Evolutionary conservation across 2,113 vertebrate genomes (phyloP), one percentile per base, ranked within the genome.

Genomic region (Paedocypris sp.): DNA sequence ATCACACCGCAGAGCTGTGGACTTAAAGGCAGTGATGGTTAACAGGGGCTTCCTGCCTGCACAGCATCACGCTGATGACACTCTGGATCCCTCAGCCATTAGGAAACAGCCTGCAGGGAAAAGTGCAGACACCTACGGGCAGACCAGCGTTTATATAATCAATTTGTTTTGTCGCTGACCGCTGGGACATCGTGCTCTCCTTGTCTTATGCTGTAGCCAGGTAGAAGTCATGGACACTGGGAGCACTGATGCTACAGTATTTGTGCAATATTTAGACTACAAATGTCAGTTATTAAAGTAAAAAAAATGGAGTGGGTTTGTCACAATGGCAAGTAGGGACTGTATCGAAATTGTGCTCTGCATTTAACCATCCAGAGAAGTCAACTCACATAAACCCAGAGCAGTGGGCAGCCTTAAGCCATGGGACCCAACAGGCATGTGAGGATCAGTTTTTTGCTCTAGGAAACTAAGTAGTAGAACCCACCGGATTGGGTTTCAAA

Each of bases 101-200:
- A 83, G 59, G 72, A 73, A 64, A 84, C 77, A 77, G 74, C 72
- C 70, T 66, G 64, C 62, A 5, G 68, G 53, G 71, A 54, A 56
- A 63, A 68, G 52, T 73, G 66, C 32, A 69, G 66, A 67, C 73
- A 76, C 77, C 75, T 73, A 69, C 35, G 11, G 73, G 62, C 67
- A 62, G 65, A 46, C 72, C 57, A 45, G 57, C 61, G 67, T 79
- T 79, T 54, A 70, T 76, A 68, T 72, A 82, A 84, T 84, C 81
- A 80, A 78, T 82, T 77, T 76, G 64, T 70, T 79, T 77, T 73
- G 75, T 79, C 70, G 60, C 45, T 71, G 52, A 53, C 64, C 63
- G 48, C 65, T 35, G 60, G 71, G 36, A 57, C 64, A 65, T 32
- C 2, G 6, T 59, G 67, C 57, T 52, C 11, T 15, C 16, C n/a